Base-by-base conservation (phyloP, 1,140 invertebrate genomes). In the Orchesella cincta region DNA sequence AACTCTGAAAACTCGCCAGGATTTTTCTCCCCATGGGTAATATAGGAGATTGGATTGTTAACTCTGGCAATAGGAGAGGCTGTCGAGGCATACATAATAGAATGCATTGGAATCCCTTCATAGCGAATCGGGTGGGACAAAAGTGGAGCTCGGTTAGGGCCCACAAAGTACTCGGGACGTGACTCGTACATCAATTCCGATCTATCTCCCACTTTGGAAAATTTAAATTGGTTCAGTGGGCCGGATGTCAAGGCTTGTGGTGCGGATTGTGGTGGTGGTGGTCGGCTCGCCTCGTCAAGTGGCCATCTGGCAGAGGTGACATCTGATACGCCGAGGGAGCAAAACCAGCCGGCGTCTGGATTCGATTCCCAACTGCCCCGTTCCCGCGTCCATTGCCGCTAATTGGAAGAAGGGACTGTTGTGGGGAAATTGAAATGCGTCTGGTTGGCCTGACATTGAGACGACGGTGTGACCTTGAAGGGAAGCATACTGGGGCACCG, bases 391-490 rank as follows among this genome's bases (percentile, higher is more conserved):
- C 62, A 67, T n/a, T n/a, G n/a, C n/a, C 12, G 62, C 62, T 67
- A 67, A 8, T 33, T 67, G 62, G 23, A 67, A 31, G 62, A 67
- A 31, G 23, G 28, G 26, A 16, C 3, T 23, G 29, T 67, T 67
- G 31, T 67, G 29, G 26, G 62, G 62, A 33, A 33, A 67, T 54
- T 51, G 54, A 71, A 51, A 52, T 23, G 29, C 35, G 36, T 20
- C 35, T 67, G 71, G 14, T 35, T 72, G 29, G 26, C 33, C 36
- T 79, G 64, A 26, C 70, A 71, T 39, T 73, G 71, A 34, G 29
- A 46, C 74, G 52, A 39, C 54, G 20, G 35, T 57, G 72, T 77
- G 36, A 51, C 73, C 57, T 64, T 23, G 73, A n/a, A 33, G 31
- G 1, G 8, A 12, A 33, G 31, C 12, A 31, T 67, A 67, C 2